These are phyloP conservation scores for Pseudomyrmex flavicornis DNA, from an alignment of 1,140 invertebrate species.

Conservation along the genomic window DNA sequence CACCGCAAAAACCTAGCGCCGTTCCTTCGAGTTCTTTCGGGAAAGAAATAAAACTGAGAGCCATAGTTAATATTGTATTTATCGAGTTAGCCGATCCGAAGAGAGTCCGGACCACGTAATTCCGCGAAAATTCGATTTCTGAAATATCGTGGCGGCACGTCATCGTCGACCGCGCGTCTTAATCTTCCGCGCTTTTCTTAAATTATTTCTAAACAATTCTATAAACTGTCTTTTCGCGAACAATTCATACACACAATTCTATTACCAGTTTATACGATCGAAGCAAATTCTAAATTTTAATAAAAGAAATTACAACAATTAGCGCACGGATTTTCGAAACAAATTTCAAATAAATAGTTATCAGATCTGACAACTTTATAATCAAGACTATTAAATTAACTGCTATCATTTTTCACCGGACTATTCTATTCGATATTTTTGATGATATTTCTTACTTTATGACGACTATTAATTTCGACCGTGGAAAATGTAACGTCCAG, in stretches of 20 bases:
- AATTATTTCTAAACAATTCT: background rate
- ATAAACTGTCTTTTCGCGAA: too few species aligned
- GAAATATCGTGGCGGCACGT: conserved; percentile 33
- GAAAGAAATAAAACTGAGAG: background rate
- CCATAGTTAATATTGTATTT: conserved; percentile 48
- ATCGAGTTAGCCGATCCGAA: conserved; percentile 39
- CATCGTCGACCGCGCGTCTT: background rate
- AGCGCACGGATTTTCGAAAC: too few species aligned
- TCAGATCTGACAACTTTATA: background rate
- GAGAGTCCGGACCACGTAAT: conserved; percentile 7
- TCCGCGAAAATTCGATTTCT: conserved; percentile 46
- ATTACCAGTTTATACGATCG: background rate
- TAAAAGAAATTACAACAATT: background rate
- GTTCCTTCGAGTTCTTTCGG: conserved; percentile 27
- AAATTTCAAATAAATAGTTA: background rate
- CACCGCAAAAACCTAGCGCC: conserved; percentile 57
- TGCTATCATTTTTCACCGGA: conserved; percentile 5
- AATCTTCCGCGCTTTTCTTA: background rate
- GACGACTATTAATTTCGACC: conserved; percentile 40
- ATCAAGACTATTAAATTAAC: conserved; percentile 36
- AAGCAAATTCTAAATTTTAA: too few species aligned
- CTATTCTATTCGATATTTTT: conserved; percentile 38
- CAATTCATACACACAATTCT: background rate
- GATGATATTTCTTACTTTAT: conserved; percentile 57
- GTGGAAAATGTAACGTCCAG: conserved; percentile 46